Conservation (phyloP, 2,888 invertebrate genomes). For the Latheticus oryzae region DNA sequence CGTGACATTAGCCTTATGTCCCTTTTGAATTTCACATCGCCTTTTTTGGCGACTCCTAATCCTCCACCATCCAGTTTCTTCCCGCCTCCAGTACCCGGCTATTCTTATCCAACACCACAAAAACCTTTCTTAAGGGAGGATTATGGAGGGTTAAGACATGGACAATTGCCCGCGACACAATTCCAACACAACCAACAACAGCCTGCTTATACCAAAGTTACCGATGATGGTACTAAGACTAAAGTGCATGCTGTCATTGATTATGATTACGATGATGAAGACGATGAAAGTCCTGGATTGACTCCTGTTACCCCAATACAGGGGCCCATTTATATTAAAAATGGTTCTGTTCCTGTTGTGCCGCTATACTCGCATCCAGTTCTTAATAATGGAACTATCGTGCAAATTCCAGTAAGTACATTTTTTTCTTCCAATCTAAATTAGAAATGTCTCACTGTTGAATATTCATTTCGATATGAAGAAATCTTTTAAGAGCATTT, state of each 20-base stretch:
- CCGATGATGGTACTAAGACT: constrained; percentile 68
- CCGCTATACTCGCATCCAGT: constrained; percentile 88
- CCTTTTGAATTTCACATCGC: constrained; percentile 60
- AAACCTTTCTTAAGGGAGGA: constrained; percentile 65
- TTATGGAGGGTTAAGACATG: constrained; percentile 49
- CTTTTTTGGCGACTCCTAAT: constrained; percentile 58
- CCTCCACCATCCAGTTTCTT: constrained; percentile 56
- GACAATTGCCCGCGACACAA: constrained; percentile 15
- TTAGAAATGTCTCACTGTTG: too few species aligned
- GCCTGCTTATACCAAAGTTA: constrained; percentile 76
- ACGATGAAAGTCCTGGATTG: constrained; percentile 67
- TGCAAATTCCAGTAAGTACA: constrained; percentile 89
- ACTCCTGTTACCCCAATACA: constrained; percentile 83
- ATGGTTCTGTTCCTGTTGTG: constrained; percentile 88
- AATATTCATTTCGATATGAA: too few species aligned
- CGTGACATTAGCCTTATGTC: constrained; percentile 54
- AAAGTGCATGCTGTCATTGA: constrained; percentile 80
- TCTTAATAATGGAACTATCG: constrained; percentile 86
- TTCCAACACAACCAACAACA: constrained; percentile 32
- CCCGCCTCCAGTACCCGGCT: constrained; percentile 54
- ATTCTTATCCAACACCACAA: constrained; percentile 61
- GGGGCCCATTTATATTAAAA: constrained; percentile 88
- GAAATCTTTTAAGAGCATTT: too few species aligned
- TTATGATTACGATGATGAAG: constrained; percentile 78
- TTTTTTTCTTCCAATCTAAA: too few species aligned